Evolutionary conservation across 2,113 vertebrate genomes (phyloP), one percentile per base, ranked within the genome.

Genomic region (Chionis minor): DNA sequence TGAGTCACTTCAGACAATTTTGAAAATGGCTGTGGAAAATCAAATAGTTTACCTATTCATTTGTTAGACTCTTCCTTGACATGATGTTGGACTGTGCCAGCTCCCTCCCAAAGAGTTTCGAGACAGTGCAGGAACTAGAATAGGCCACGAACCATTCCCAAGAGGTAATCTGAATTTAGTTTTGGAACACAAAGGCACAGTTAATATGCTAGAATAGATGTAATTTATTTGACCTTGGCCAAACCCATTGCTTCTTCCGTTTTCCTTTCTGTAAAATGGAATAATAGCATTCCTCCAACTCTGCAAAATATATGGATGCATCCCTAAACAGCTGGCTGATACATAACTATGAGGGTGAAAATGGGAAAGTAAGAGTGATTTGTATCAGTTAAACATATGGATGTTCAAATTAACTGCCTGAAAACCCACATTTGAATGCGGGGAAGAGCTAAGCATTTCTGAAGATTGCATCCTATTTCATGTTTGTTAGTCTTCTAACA

Each of bases 391-490:
- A 94, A 95, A 71, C 44, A 67, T 78, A 75, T 28, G 52, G 47
- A n/a, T 83, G 95, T 86, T 91, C 62, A 86, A 87, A 63, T 91
- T 66, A 79, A 82, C 54, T 84, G 40, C 69, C 87, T 81, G 42
- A 69, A 93, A 88, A 23, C 14, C 12, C 35, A 75, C 45, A 89
- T 74, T 85, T 91, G 62, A 85, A 94, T 75, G 49, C 45, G 73
- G 12, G 12, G 40, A 80, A 92, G 44, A 88, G n/a, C 58, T 87
- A 82, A 62, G 28, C 14, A 26, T 62, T 92, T 80, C 47, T 79
- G 38, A 65, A 65, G 32, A 75, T 32, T 74, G 49, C 38, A 61
- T n/a, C 38, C 42, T 95, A 59, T 86, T 94, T 90, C 65, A 80
- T 42, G 22, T 93, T 80, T 73, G 24, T 55, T 74, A 62, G 33